These are phyloP conservation scores for Tinea semifulvella DNA, from an alignment of 2,888 invertebrate species.

Conservation along the genomic window DNA sequence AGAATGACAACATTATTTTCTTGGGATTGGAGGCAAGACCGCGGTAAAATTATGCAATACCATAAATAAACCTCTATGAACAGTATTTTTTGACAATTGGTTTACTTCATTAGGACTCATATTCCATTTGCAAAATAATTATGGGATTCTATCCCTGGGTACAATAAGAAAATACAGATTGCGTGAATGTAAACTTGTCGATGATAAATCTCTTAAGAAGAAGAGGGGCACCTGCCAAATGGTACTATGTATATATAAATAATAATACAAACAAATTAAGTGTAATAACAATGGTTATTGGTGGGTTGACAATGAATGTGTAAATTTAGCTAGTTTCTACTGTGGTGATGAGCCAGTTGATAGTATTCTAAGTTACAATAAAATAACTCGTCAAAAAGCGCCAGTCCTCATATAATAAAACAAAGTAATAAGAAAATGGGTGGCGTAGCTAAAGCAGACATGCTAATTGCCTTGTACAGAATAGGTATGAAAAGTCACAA, in stretches of 20 bases:
- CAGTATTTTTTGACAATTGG: slow-evolving; percentile 19
- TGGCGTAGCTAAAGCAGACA: slow-evolving; percentile 22
- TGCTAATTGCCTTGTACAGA: slow-evolving; percentile 25
- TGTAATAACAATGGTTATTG: too few relatives aligned
- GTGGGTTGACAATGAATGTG: slow-evolving; percentile 19
- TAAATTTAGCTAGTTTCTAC: slow-evolving; percentile 18
- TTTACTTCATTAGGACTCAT: slow-evolving; percentile 18
- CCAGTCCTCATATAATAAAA: slow-evolving; percentile 12
- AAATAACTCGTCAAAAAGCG: not conserved
- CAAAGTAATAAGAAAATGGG: slow-evolving; percentile 22
- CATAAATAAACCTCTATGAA: slow-evolving; percentile 16
- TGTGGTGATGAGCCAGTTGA: slow-evolving; percentile 16
- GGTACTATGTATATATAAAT: slow-evolving; percentile 17
- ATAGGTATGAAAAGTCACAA: slow-evolving; percentile 23
- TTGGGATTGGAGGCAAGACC: slow-evolving; percentile 17
- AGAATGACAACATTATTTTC: slow-evolving; percentile 17
- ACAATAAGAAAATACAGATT: slow-evolving; percentile 18
- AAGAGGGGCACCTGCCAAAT: slow-evolving; percentile 17
- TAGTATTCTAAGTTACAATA: slow-evolving; percentile 5
- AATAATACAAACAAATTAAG: slow-evolving; percentile 18
- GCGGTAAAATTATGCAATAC: slow-evolving; percentile 19
- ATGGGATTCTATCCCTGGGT: slow-evolving; percentile 18
- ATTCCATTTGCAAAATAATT: slow-evolving; percentile 18
- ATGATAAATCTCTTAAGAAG: slow-evolving; percentile 18
- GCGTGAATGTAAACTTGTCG: slow-evolving; percentile 14